Base-by-base conservation (phyloP, 2,113 vertebrate species). In the Tenebrosternarchus preto region DNA sequence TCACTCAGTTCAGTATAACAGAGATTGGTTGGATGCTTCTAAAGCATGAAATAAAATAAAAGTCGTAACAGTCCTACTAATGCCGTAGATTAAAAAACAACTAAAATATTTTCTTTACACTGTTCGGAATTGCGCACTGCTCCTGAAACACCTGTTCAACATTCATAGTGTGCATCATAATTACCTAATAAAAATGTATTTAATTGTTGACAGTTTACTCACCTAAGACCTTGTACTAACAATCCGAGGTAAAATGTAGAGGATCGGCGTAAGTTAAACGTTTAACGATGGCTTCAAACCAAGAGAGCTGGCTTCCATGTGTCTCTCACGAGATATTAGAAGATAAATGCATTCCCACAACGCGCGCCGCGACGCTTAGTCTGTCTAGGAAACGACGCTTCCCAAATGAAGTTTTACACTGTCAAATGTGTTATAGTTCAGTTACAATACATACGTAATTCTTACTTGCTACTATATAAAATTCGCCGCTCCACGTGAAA, bases 201-300 rank as follows among this genome's bases (percentile, higher is more conserved):
- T 50, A 50, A 15, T 50, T 50, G 43, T 50, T 50, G 43, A 15
- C 9, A 33, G 31, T 3, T 31, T 57, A 88, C 91, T 92, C 85
- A 93, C 93, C 92, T 93, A 88, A 91, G 87, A 88, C 88, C 87
- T 91, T 90, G 83, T 87, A 86, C 77, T 82, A 85, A 84, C 84
- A 80, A 84, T 86, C 87, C 90, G 78, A 81, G 85, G 86, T 83
- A 73, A 92, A 89, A 80, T n/a, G 82, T 79, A 80, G 76, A 53
- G 50, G 59, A 78, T 69, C 80, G 22, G 83, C 57, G 60, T 22
- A 60, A 75, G 22, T 27, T 24, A 27, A 50, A 46, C 73, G 50
- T 57, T 63, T 90, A 90, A 90, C 78, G 77, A 83, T 85, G 73
- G 20, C 31, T 57, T 19, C 55, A 43, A 1, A 59, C 31, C 76